These are phyloP conservation scores for Macheiramphus alcinus DNA, from an alignment of 2,113 vertebrate species.

Conservation along the genomic window DNA sequence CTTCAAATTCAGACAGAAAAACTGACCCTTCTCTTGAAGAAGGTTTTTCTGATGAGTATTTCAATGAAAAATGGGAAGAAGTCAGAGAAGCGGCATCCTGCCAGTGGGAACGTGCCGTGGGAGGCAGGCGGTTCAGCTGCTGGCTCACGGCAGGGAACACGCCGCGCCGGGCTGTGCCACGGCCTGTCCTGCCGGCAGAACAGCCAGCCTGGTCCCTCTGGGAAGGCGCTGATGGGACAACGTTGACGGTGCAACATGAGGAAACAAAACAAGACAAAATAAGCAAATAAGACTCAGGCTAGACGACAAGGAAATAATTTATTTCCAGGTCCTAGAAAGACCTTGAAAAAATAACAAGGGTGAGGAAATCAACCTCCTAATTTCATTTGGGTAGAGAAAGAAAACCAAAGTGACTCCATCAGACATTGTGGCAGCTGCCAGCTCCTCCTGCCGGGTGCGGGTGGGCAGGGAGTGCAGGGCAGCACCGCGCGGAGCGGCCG, in stretches of 20 bases:
- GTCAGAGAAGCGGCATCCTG: neutral
- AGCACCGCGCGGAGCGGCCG: rapidly evolving
- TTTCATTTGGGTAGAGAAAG: constrained; percentile 27
- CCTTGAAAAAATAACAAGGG: constrained; percentile 51
- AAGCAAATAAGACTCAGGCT: neutral
- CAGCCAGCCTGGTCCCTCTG: neutral
- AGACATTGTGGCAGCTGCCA: neutral
- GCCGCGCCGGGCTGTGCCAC: rapidly evolving
- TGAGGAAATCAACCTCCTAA: constrained; percentile 43
- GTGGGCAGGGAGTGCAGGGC: neutral
- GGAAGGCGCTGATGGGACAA: neutral
- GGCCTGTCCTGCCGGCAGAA: rapidly evolving
- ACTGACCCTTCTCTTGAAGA: neutral
- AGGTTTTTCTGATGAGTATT: neutral
- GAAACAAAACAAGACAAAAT: neutral
- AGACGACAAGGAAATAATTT: constrained; percentile 65
- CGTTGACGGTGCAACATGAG: rapidly evolving
- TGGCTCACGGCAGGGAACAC: rapidly evolving
- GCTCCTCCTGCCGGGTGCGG: neutral
- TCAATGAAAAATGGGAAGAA: neutral
- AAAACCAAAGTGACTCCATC: neutral
- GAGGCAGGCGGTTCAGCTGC: neutral
- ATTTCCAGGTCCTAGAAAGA: constrained; percentile 62
- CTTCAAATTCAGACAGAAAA: neutral
- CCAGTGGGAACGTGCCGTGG: neutral